These are phyloP conservation scores for Bombyx huttoni DNA, from an alignment of 2,888 invertebrate genomes.

Conservation along the genomic window DNA sequence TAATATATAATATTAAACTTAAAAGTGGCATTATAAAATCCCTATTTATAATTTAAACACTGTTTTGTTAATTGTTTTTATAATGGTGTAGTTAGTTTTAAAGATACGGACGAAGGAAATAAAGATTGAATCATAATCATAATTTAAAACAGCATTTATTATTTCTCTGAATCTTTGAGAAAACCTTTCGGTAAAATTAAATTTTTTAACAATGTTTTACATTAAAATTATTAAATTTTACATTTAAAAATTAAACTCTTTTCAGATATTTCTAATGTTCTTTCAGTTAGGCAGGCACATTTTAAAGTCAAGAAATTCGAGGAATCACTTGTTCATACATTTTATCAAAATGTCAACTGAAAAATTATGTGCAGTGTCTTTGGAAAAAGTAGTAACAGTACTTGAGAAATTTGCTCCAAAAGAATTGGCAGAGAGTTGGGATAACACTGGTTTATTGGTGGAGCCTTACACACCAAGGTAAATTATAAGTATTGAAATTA, in stretches of 20 bases:
- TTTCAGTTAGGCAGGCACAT: constrained; percentile 27
- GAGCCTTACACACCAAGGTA: constrained; percentile 79
- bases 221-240: neutral
- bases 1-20: too few species aligned
- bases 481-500: too few species aligned
- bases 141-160: too few species aligned
- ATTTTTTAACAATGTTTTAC: neutral
- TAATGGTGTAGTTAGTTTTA: too few species aligned
- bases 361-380: constrained; percentile 46
- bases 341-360: constrained; percentile 28
- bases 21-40: too few species aligned
- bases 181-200: too few species aligned
- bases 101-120: too few species aligned
- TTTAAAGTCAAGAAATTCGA: neutral
- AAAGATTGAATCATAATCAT: too few species aligned
- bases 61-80: too few species aligned
- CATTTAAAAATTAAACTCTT: constrained; percentile 9
- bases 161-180: too few species aligned
- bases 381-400: constrained; percentile 66
- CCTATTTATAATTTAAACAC: too few species aligned
- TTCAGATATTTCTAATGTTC: constrained; percentile 46
- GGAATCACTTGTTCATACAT: neutral
- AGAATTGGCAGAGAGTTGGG: constrained; percentile 87
- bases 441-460: constrained; percentile 93
- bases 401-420: constrained; percentile 81